These are phyloP conservation scores for Dromiciops gliroides DNA, from an alignment of 2,113 vertebrate species.

Conservation along the genomic window DNA sequence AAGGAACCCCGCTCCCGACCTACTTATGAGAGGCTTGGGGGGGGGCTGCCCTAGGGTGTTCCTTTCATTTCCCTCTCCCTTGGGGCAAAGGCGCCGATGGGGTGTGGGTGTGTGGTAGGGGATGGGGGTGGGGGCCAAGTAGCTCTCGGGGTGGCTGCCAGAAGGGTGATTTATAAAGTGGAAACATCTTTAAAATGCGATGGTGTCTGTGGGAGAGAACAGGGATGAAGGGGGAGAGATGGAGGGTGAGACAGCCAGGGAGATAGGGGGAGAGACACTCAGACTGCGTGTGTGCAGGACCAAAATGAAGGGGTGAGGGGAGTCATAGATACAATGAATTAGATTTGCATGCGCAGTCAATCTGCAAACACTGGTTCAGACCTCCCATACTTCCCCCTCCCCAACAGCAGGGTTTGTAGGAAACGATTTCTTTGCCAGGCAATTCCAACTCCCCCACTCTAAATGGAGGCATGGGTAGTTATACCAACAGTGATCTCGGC, in stretches of 20 bases:
- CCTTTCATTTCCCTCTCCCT: not conserved
- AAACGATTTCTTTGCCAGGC: conserved; percentile 1
- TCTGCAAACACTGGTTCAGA: not conserved
- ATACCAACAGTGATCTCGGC: not conserved
- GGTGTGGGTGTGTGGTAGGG: conserved; percentile 55
- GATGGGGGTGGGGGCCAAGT: conserved; percentile 59
- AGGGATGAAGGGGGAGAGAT: conserved; percentile 40
- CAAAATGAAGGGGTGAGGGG: not conserved
- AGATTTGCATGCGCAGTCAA: not conserved
- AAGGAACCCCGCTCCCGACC: not conserved
- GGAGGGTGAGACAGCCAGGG: not conserved
- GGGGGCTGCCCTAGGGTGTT: not conserved
- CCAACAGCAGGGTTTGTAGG: not conserved
- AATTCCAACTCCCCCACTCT: not conserved
- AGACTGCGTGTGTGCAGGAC: not conserved
- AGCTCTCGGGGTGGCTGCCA: conserved; percentile 81
- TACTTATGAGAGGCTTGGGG: not conserved
- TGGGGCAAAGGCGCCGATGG: conserved; percentile 6
- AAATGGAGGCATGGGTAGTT: not conserved
- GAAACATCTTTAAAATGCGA: conserved; percentile 89
- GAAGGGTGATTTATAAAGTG: conserved; percentile 88
- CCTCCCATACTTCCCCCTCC: not conserved
- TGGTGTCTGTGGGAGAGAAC: conserved; percentile 81
- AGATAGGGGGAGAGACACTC: conserved; percentile 2
- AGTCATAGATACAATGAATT: not conserved